phyloP scores from a whole-genome alignment of 2,888 invertebrate genomes.

The Cremastinae sp. region DNA sequence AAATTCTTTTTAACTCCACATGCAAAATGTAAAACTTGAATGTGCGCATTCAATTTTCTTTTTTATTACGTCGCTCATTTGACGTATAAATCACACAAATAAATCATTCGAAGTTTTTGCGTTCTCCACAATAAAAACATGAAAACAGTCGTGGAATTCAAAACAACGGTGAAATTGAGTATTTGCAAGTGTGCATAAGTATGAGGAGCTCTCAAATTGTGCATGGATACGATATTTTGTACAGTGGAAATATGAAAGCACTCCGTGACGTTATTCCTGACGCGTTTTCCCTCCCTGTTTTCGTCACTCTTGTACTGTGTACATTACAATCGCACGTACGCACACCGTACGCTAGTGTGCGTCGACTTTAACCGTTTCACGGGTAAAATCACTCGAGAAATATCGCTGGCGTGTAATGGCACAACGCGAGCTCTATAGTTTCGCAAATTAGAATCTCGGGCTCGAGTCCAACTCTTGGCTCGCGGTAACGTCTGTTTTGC shows the following conservation, averaged over 20 bases:
- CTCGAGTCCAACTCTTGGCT: conserved; percentile 36
- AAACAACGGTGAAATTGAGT: too few relatives aligned
- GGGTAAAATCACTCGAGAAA: conserved; percentile 37
- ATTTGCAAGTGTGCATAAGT: too few relatives aligned
- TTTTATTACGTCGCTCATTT: too few relatives aligned
- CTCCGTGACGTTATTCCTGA: conserved; percentile 31
- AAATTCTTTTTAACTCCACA: too few relatives aligned
- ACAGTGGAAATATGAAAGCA: not conserved
- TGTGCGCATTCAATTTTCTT: too few relatives aligned
- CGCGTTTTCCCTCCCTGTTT: conserved; percentile 6
- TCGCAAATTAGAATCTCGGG: conserved; percentile 44
- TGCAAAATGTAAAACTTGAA: too few relatives aligned
- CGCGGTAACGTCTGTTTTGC: conserved; percentile 5
- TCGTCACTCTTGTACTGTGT: conserved; percentile 25
- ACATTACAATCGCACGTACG: not conserved
- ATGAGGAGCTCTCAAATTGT: too few relatives aligned
- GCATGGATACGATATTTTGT: not conserved
- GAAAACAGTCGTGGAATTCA: not conserved
- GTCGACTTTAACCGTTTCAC: conserved; percentile 21
- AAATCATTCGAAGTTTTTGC: too few relatives aligned
- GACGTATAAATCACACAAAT: too few relatives aligned
- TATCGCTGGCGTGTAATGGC: conserved; percentile 32
- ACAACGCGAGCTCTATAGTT: conserved; percentile 19
- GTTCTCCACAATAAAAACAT: too few relatives aligned
- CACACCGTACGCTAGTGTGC: not conserved